Conservation (phyloP, 2,888 invertebrate species). For the Diabrotica balteata region DNA sequence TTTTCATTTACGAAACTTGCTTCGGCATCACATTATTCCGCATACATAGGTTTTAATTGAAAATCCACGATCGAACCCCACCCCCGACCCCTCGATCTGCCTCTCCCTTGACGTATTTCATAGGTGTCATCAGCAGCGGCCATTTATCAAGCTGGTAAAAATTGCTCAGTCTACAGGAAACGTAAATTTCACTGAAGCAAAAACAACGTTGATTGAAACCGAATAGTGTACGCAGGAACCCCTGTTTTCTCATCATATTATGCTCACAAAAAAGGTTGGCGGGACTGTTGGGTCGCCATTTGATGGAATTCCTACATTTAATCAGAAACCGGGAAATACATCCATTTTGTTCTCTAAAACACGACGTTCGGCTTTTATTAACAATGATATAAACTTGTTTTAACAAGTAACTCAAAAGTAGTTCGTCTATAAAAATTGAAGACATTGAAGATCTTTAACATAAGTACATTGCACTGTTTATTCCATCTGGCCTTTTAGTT, state of each 20-base stretch:
- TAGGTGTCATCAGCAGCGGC: constrained; percentile 61
- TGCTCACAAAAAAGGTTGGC: constrained; percentile 21
- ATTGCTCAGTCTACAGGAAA: constrained; percentile 61
- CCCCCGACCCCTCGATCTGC: constrained; percentile 43
- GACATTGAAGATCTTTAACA: too few species aligned
- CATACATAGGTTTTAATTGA: constrained; percentile 64
- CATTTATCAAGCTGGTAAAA: constrained; percentile 61
- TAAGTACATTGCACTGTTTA: too few species aligned
- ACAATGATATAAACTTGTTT: background rate
- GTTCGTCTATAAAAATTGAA: too few species aligned
- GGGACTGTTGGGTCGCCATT: constrained; percentile 3
- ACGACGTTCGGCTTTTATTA: background rate
- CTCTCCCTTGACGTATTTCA: constrained; percentile 57
- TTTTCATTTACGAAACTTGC: constrained; percentile 42
- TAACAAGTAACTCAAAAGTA: too few species aligned
- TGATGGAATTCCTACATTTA: constrained; percentile 20
- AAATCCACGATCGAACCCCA: constrained; percentile 53
- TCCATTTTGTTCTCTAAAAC: constrained; percentile 14
- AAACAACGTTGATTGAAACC: constrained; percentile 55
- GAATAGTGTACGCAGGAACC: constrained; percentile 35
- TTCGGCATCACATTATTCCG: constrained; percentile 60
- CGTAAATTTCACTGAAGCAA: constrained; percentile 59
- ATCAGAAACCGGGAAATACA: constrained; percentile 9
- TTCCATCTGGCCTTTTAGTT: too few species aligned
- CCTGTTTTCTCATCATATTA: constrained; percentile 29